Conservation (phyloP, 2,888 invertebrate genomes). For the Lycocerus yunnanus region DNA sequence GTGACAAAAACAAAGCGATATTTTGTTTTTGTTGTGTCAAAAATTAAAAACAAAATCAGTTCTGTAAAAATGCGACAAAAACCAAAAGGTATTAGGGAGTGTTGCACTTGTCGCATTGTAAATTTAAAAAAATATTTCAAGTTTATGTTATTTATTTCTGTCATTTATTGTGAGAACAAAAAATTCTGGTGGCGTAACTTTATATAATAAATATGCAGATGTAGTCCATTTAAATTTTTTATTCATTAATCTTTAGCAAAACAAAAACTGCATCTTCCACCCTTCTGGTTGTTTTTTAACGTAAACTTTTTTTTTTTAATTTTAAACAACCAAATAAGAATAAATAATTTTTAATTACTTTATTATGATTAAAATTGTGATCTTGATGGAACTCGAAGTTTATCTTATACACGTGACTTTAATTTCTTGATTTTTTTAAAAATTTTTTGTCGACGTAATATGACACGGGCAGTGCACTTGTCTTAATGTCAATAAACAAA, state of each 20-base stretch:
- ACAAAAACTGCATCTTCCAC: slow-evolving; percentile 7
- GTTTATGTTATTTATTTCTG: not conserved
- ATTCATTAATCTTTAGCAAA: not conserved
- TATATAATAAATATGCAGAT: slow-evolving; percentile 22
- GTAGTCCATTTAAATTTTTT: slow-evolving; percentile 6
- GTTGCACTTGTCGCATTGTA: not conserved
- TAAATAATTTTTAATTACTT: not conserved
- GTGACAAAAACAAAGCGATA: not conserved
- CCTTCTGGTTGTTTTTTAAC: slow-evolving; percentile 4
- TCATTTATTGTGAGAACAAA: not conserved
- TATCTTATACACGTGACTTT: slow-evolving; percentile 1
- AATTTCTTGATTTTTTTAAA: not conserved
- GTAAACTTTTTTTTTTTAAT: not conserved
- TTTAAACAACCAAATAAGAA: not conserved
- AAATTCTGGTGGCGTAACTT: slow-evolving; percentile 16
- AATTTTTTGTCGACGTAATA: not conserved
- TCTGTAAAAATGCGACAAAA: not conserved
- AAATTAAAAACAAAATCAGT: not conserved
- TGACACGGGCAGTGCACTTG: slow-evolving; percentile 2
- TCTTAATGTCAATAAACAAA: slow-evolving; percentile 1
- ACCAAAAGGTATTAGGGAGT: slow-evolving; percentile 6
- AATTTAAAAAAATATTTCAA: not conserved
- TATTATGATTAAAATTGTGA: not conserved
- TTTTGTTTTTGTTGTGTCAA: not conserved
- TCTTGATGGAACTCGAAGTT: not conserved